These are phyloP conservation scores for Ips typographus DNA, from an alignment of 1,140 invertebrate genomes.

Conservation along the genomic window DNA sequence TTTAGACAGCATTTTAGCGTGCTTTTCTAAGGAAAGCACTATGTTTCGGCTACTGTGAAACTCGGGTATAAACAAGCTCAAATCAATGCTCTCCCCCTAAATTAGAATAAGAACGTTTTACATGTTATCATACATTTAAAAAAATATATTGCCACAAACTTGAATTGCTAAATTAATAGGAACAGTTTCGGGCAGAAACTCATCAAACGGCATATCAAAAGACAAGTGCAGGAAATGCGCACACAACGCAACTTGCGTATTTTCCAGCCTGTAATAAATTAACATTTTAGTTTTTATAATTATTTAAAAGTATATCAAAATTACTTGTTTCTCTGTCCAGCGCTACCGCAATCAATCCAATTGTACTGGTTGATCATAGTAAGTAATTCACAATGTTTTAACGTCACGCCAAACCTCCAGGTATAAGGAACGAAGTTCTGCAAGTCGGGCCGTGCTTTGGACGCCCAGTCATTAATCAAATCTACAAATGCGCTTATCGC, in stretches of 20 bases:
- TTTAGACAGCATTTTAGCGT: slow-evolving; percentile 80
- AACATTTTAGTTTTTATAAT: slow-evolving; percentile 3
- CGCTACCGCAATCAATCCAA: slow-evolving; percentile 97
- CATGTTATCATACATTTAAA: not conserved
- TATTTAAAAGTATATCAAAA: not conserved
- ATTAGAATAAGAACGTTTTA: slow-evolving; percentile 18
- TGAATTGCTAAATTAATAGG: slow-evolving; percentile 91
- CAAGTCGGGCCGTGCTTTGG: slow-evolving; percentile 86
- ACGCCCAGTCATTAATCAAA: slow-evolving; percentile 95
- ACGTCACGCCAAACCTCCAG: slow-evolving; percentile 86
- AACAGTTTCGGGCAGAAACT: slow-evolving; percentile 86
- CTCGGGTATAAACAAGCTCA: slow-evolving; percentile 87
- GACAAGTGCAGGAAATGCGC: slow-evolving; percentile 91
- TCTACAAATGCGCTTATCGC: slow-evolving; percentile 56
- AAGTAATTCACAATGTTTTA: slow-evolving; percentile 96
- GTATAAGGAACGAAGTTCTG: slow-evolving; percentile 96
- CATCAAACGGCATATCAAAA: slow-evolving; percentile 88
- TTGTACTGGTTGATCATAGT: slow-evolving; percentile 96
- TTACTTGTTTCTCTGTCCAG: slow-evolving; percentile 65
- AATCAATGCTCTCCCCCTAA: slow-evolving; percentile 85
- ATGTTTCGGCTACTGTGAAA: slow-evolving; percentile 84
- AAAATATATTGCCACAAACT: slow-evolving; percentile 49
- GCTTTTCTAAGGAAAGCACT: slow-evolving; percentile 82
- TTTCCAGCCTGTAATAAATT: slow-evolving; percentile 61
- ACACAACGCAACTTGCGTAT: slow-evolving; percentile 90